Percentiles rank a stretch among this genome's conserved stretches.
Conservation (phyloP, 2,113 vertebrate species). For the Phocoena sinus region DNA sequence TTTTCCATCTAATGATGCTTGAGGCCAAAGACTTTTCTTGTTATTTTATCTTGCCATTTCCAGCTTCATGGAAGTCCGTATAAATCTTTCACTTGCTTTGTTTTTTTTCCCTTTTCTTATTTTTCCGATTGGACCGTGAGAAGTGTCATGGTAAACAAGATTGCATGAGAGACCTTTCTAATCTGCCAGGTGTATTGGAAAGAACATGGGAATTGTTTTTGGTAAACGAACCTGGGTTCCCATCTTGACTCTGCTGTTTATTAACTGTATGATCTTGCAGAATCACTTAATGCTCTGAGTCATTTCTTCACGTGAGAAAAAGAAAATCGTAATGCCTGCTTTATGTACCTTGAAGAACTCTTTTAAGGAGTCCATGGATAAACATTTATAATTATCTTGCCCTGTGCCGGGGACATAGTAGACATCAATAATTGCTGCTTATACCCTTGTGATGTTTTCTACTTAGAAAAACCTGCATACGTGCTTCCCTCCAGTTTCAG, state of each 20-base stretch:
- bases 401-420: background rate
- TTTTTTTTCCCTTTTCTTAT: background rate
- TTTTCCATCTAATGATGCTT: constrained; percentile 13
- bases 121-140: background rate
- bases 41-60: constrained; percentile 40
- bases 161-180: background rate
- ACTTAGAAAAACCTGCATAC: background rate
- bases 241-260: background rate
- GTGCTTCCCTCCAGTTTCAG: background rate
- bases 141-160: background rate
- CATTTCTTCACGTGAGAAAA: background rate
- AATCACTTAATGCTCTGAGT: background rate
- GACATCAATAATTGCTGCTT: background rate
- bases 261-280: background rate
- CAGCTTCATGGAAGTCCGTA: background rate
- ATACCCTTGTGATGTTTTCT: background rate
- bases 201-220: background rate
- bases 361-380: background rate
- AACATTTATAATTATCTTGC: background rate
- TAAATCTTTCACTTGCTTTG: background rate
- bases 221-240: background rate
- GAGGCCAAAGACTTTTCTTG: background rate
- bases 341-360: background rate
- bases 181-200: background rate
- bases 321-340: background rate